Percentiles rank a stretch among this genome's conserved stretches.
These are phyloP conservation scores for Varecia variegata DNA, from an alignment of 2,797 vertebrate species.

Conservation along the genomic window DNA sequence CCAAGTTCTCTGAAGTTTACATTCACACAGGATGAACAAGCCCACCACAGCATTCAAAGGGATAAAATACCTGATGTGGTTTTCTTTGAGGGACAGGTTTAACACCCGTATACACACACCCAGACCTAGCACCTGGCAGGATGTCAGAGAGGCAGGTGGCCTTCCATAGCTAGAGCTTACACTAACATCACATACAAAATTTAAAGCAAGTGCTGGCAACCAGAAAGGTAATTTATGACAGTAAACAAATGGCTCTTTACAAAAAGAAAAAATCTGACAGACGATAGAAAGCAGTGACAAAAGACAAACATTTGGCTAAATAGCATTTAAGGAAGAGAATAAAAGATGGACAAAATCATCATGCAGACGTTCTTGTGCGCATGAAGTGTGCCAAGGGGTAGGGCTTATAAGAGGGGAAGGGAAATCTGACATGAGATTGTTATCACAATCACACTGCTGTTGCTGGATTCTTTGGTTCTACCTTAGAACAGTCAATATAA, in stretches of 20 bases:
- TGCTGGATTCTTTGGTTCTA: background rate
- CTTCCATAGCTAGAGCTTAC: background rate
- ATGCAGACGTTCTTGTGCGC: background rate
- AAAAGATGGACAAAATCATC: background rate
- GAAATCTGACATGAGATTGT: background rate
- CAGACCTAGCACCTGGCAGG: background rate
- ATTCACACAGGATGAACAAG: slow-evolving; percentile 33
- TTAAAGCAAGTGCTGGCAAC: slow-evolving; percentile 11
- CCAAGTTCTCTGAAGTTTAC: slow-evolving; percentile 40
- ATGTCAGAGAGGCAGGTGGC: background rate
- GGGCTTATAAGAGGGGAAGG: background rate
- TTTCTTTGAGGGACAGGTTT: slow-evolving; percentile 37
- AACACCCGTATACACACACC: background rate
- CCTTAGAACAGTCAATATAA: background rate
- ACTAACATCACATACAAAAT: background rate
- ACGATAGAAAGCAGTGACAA: background rate
- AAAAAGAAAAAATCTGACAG: background rate
- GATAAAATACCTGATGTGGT: slow-evolving; percentile 7
- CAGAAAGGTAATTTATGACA: slow-evolving; percentile 31
- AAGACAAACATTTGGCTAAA: slow-evolving; percentile 42
- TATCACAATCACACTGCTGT: background rate
- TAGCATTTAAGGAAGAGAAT: background rate
- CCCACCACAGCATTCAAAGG: background rate
- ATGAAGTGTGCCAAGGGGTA: background rate
- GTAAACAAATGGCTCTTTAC: slow-evolving; percentile 41